Base-by-base conservation (phyloP, 2,888 invertebrate species). In the Scaptodrosophila latifasciaeformis region DNA sequence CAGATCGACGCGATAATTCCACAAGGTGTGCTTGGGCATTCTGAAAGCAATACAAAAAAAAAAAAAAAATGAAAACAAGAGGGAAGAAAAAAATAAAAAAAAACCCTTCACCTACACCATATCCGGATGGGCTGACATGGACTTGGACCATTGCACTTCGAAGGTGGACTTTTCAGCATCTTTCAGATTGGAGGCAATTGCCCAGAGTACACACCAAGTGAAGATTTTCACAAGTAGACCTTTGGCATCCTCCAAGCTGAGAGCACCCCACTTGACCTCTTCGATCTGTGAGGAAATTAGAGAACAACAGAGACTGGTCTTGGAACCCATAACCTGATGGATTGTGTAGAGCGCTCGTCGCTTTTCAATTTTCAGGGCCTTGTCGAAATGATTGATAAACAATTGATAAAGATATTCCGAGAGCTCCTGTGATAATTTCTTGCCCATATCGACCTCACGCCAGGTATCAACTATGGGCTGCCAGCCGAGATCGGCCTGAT, bases 251-350 rank as follows among this genome's bases (percentile, higher is more conserved):
- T 88, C 84, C 0, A 88, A 85, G 0, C 81, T 70, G 1, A 87
- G 75, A 24, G 83, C 65, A 1, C 84, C 76, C 67, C 90, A 88
- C 4, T 90, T 86, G 0, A 91, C 90, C 60, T 90, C 90, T 18
- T 88, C 86, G 3, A 96, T 83, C 54, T 94, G 87, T 1, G 93
- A 91, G 48, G 92, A 90, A 65, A 96, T 83, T 1, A 96, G 86
- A 45, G 89, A 89, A 71, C 95, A 95, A 45, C 94, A 86, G 76
- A 94, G 92, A 2, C 89, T 88, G 0, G 92, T 91, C 86, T 96
- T 96, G 66, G 94, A 92, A 46, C 95, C 91, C 51, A 94, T 93
- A 21, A 95, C 95, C 89, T 96, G 96, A 61, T 89, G 87, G 53
- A 96, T 95, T 0, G 92, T 90, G 76, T 90, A 91, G 0, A 86